Evolutionary conservation across 2,113 vertebrate species (phyloP).

Genomic region (Mormoops blainvillei): DNA sequence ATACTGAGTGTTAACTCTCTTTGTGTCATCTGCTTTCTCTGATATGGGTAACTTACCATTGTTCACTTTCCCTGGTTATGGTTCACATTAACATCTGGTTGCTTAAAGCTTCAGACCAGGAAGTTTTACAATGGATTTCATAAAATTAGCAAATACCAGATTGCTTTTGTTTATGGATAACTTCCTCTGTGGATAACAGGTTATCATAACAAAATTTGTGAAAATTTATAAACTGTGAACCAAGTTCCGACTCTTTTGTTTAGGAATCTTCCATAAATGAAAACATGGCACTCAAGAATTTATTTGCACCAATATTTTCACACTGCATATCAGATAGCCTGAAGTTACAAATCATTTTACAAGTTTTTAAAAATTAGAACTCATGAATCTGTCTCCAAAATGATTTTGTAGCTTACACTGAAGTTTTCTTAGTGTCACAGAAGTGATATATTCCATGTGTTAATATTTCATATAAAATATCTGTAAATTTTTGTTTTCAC

Average conservation of each 20-base stretch:
- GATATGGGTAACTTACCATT: conserved; percentile 50
- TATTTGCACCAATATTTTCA: conserved; percentile 5
- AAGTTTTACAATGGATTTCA: conserved; percentile 33
- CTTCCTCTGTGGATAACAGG: conserved; percentile 50
- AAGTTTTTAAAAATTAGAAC: conserved; percentile 28
- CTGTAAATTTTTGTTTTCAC: conserved; percentile 41
- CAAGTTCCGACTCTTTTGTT: conserved; percentile 43
- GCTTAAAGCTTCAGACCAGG: conserved; percentile 28
- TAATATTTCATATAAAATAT: conserved; percentile 27
- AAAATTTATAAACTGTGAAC: conserved; percentile 55
- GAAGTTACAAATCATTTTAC: conserved; percentile 12
- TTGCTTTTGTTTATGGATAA: conserved; percentile 59
- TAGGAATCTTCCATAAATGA: conserved; percentile 6
- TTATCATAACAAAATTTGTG: conserved; percentile 61
- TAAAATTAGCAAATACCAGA: conserved; percentile 44
- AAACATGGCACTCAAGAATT: conserved; percentile 17
- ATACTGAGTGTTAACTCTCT: conserved; percentile 18
- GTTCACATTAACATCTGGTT: conserved; percentile 34
- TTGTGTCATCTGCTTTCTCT: conserved; percentile 12
- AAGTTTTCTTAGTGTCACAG: background rate
- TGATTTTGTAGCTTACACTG: background rate
- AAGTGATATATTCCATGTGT: background rate
- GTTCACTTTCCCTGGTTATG: conserved; percentile 9
- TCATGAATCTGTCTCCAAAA: conserved; percentile 11
- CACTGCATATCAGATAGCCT: background rate